phyloP scores from a whole-genome alignment of 2,797 vertebrate species.

The Mormyrops boulengeri region DNA sequence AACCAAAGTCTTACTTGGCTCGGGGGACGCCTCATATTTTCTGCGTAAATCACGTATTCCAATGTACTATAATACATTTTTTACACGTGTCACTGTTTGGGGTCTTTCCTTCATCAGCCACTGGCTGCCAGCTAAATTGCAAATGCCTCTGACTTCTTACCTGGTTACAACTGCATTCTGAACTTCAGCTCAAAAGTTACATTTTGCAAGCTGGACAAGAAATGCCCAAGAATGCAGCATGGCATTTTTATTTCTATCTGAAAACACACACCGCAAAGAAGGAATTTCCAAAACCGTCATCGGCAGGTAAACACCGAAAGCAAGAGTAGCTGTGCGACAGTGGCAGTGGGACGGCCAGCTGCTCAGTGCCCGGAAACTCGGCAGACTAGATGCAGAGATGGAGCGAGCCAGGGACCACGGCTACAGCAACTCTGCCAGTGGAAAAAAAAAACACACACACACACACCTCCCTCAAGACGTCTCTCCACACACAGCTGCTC shows the following conservation, averaged over 20 bases:
- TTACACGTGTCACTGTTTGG: not conserved
- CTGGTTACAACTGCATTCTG: not conserved
- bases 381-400: not conserved
- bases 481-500: slow-evolving; percentile 31
- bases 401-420: not conserved
- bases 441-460: slow-evolving; percentile 18
- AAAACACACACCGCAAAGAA: not conserved
- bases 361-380: not conserved
- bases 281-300: not conserved
- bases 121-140: not conserved
- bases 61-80: not conserved
- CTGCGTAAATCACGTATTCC: not conserved
- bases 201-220: not conserved
- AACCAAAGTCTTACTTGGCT: not conserved
- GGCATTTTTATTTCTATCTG: not conserved
- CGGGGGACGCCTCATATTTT: not conserved
- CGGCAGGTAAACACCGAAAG: not conserved
- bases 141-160: not conserved
- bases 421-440: not conserved
- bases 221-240: not conserved
- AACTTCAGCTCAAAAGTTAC: not conserved
- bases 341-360: not conserved
- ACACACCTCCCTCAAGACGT: not conserved
- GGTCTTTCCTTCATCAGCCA: not conserved
- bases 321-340: not conserved